Base-by-base conservation (phyloP, 1,140 invertebrate genomes). In the Trichogramma pretiosum region DNA sequence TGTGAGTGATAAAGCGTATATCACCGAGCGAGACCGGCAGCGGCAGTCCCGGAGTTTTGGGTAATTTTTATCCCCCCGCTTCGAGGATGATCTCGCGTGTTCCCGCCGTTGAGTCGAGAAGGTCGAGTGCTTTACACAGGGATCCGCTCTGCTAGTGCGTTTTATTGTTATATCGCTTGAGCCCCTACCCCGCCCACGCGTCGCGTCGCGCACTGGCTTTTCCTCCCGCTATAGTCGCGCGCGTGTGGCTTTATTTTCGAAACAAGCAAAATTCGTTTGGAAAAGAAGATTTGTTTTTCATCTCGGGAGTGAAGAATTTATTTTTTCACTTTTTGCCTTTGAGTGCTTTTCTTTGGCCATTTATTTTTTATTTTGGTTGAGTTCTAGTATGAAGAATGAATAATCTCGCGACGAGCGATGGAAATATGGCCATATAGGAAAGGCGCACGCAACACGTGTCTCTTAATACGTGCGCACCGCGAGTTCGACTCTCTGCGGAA, bases 141-240 rank as follows among this genome's bases (percentile, higher is more conserved):
- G n/a, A 18, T 26, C 44, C 10, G 19, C 34, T 46, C 23, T n/a
- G n/a, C n/a, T 46, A 46, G 44, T 46, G 44, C 44, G 32, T 46
- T 46, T 46, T 46, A 46, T 26, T 46, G 44, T 46, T 46, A 46
- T 46, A n/a, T n/a, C n/a, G n/a, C n/a, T n/a, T n/a, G n/a, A n/a
- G n/a, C n/a, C n/a, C n/a, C n/a, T n/a, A n/a, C n/a, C n/a, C n/a
- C n/a, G n/a, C n/a, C n/a, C n/a, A n/a, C n/a, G n/a, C n/a, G n/a
- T n/a, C n/a, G n/a, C n/a, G n/a, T n/a, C n/a, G n/a, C n/a, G n/a
- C n/a, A n/a, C n/a, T n/a, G n/a, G n/a, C n/a, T n/a, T n/a, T n/a
- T n/a, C n/a, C n/a, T n/a, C n/a, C n/a, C 44, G 44, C 44, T 30
- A 24, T 13, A 35, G 44, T 33, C 36, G 26, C 38, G 36, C 30